Evolutionary conservation across 2,888 invertebrate species (phyloP).

Genomic region (Tachina fera): DNA sequence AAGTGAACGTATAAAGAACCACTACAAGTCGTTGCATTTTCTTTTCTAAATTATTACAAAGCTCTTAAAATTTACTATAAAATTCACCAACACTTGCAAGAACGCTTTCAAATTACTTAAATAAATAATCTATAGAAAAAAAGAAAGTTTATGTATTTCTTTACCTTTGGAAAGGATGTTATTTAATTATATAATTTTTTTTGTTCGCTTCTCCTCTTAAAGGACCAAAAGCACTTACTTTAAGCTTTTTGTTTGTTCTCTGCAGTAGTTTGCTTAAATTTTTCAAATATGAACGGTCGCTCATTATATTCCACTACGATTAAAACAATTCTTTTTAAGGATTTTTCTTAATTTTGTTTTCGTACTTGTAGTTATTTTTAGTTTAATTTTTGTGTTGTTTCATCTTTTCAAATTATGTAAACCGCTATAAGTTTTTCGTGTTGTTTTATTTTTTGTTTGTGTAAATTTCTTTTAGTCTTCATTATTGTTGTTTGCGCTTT

Average conservation of each 20-base stretch:
- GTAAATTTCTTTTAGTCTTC: not conserved
- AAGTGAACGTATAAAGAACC: no score
- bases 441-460: not conserved
- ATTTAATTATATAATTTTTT: conserved; percentile 9
- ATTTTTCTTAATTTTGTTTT: conserved; percentile 21
- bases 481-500: conserved; percentile 31
- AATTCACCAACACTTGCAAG: not conserved
- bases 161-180: conserved; percentile 26
- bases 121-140: conserved; percentile 20
- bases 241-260: conserved; percentile 2
- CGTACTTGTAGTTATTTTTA: conserved; percentile 29
- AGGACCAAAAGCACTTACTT: conserved; percentile 34
- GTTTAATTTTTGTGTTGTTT: conserved; percentile 52
- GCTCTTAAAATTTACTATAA: conserved; percentile 2
- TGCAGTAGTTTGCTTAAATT: not conserved
- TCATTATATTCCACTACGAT: conserved; percentile 54
- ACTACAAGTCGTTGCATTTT: not conserved
- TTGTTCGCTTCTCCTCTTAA: not conserved
- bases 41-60: not conserved
- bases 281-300: conserved; percentile 40
- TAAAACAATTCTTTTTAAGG: conserved; percentile 21
- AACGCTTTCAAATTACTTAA: not conserved
- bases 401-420: conserved; percentile 58
- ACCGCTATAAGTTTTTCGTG: conserved; percentile 39
- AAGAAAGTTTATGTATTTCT: conserved; percentile 48